phyloP scores from a whole-genome alignment of 2,113 vertebrate species.

The Bos taurus region DNA sequence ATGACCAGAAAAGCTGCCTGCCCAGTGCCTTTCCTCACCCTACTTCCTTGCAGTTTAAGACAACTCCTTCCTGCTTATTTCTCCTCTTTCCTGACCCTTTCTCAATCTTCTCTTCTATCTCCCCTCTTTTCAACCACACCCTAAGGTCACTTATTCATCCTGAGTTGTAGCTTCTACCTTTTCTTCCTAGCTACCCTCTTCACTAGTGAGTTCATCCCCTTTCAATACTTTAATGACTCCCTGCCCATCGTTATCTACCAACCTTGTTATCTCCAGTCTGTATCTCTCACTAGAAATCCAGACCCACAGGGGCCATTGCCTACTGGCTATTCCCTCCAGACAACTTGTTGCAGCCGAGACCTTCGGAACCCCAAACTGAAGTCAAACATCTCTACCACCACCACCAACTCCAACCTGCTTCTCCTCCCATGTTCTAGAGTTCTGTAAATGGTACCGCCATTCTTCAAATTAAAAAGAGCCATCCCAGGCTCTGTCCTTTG shows the following conservation, averaged over 20 bases:
- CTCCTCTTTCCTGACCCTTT: neutral
- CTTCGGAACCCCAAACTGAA: neutral
- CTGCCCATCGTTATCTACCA: neutral
- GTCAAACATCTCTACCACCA: neutral
- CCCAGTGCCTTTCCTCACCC: neutral
- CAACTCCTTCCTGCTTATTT: neutral
- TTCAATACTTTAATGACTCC: neutral
- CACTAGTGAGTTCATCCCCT: neutral
- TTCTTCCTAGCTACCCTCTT: neutral
- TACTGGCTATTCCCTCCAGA: neutral
- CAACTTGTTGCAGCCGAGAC: neutral
- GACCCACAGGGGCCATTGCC: neutral
- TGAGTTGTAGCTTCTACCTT: neutral
- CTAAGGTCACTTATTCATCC: neutral
- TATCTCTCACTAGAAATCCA: neutral
- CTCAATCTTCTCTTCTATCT: neutral
- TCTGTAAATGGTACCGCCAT: neutral
- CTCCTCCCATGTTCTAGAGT: neutral
- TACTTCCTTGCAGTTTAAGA: neutral
- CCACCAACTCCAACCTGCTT: neutral
- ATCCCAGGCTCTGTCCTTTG: neutral
- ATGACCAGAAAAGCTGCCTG: neutral
- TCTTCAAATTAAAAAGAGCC: neutral
- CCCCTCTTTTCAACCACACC: neutral
- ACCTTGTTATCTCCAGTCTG: neutral